Evolutionary conservation across 2,113 vertebrate species (phyloP).

Genomic region (Elephantulus edwardii): DNA sequence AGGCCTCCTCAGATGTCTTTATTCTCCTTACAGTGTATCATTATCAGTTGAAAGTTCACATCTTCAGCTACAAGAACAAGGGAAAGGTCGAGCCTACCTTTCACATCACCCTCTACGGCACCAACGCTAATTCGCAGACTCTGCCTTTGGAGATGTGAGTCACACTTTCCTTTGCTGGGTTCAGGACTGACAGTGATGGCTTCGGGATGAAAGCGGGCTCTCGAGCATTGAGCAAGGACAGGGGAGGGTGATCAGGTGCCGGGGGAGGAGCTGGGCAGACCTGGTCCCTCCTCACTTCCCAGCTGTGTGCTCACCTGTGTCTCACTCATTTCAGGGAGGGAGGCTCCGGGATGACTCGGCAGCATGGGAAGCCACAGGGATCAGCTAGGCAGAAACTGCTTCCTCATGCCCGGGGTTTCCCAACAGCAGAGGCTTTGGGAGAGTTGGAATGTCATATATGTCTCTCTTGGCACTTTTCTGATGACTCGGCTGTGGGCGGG

Average conservation of each 20-base stretch:
- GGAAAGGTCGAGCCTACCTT: slow-evolving; percentile 89
- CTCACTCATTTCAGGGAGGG: slow-evolving; percentile 30
- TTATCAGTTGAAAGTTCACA: slow-evolving; percentile 98
- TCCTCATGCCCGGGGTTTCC: not conserved
- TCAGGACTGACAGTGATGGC: not conserved
- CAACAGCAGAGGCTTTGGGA: slow-evolving; percentile 16
- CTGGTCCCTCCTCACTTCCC: not conserved
- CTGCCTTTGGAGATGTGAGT: slow-evolving; percentile 92
- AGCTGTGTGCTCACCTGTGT: rapidly evolving
- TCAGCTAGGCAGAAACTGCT: slow-evolving; percentile 35
- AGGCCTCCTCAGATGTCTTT: not conserved
- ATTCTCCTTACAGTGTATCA: slow-evolving; percentile 90
- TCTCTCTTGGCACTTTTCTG: not conserved
- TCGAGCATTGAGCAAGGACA: not conserved
- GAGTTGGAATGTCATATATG: not conserved
- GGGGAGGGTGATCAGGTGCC: not conserved
- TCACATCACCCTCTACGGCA: slow-evolving; percentile 89
- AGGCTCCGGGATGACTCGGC: slow-evolving; percentile 39
- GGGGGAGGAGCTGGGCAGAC: not conserved
- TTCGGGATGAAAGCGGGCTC: not conserved
- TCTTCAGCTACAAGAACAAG: slow-evolving; percentile 90
- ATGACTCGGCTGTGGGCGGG: not conserved
- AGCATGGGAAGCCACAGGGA: not conserved
- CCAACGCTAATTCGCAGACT: slow-evolving; percentile 84
- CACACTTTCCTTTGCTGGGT: not conserved